A percentile compares a stretch with the other conserved stretches of the same genome.
Conservation (phyloP, 2,797 vertebrate species). For the Pangasius krempfi region DNA sequence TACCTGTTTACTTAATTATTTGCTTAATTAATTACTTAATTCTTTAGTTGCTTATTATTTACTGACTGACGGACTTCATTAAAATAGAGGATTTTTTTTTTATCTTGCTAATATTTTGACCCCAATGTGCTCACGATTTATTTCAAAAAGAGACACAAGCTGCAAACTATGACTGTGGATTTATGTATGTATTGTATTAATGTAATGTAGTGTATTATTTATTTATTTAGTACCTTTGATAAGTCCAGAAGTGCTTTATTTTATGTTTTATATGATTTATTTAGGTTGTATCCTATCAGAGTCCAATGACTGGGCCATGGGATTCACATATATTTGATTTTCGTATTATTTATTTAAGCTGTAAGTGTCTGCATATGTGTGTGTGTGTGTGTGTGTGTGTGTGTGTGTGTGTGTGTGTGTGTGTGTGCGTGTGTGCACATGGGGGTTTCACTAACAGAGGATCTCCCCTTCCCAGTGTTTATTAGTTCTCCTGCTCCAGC, state of each 20-base stretch:
- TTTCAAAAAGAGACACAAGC: not conserved
- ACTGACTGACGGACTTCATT: not conserved
- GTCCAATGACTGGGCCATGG: not conserved
- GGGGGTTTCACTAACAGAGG: constrained; percentile 29
- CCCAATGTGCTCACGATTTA: no score
- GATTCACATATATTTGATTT: not conserved
- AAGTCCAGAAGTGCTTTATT: not conserved
- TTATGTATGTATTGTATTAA: not conserved
- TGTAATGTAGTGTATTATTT: no score
- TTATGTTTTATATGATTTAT: not conserved
- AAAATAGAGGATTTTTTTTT: no score
- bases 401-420: not conserved
- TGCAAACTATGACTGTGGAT: not conserved
- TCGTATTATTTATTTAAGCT: constrained; percentile 1
- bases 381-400: constrained; percentile 11
- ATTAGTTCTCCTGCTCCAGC: constrained; percentile 41
- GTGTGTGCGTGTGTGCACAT: constrained; percentile 2
- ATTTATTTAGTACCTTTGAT: not conserved
- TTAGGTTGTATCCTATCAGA: not conserved
- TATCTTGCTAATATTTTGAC: no score
- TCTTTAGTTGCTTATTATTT: not conserved
- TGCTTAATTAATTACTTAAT: not conserved
- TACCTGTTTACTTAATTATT: not conserved
- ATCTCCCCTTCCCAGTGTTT: constrained; percentile 33
- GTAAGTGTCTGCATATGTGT: not conserved